phyloP scores from a whole-genome alignment of 2,797 vertebrate genomes.

The Smutsia temminckii region DNA sequence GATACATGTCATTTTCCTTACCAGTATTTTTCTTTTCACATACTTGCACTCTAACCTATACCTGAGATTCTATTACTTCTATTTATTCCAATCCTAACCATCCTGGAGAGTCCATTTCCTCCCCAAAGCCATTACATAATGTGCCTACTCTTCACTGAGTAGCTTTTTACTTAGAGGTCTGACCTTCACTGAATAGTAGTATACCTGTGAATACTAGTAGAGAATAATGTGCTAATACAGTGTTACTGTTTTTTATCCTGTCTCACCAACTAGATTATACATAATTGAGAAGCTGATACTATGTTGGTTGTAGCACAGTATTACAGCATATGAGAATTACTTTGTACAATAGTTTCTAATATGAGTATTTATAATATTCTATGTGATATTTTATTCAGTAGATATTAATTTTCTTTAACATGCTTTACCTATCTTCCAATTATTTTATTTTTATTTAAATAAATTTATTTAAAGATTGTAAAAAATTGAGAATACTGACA shows the following conservation, averaged over 20 bases:
- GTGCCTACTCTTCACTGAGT: neutral
- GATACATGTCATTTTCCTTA: neutral
- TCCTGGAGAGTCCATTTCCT: neutral
- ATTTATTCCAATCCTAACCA: neutral
- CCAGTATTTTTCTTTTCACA: neutral
- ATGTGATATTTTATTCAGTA: neutral
- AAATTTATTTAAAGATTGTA: neutral
- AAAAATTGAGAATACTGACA: neutral
- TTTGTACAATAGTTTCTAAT: neutral
- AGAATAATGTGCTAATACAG: too few species aligned
- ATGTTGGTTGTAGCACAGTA: neutral
- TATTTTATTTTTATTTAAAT: neutral
- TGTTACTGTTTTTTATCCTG: neutral
- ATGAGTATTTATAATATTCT: neutral
- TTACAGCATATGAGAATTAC: neutral
- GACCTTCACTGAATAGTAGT: neutral
- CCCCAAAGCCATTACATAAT: neutral
- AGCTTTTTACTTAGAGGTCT: neutral
- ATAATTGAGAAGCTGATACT: neutral
- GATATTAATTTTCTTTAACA: neutral
- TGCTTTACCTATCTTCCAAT: neutral
- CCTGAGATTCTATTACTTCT: neutral
- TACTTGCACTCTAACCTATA: neutral
- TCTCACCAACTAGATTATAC: neutral
- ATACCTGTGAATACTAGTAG: accelerated